Base-by-base conservation (phyloP, 2,113 vertebrate species). In the Melanerpes formicivorus region DNA sequence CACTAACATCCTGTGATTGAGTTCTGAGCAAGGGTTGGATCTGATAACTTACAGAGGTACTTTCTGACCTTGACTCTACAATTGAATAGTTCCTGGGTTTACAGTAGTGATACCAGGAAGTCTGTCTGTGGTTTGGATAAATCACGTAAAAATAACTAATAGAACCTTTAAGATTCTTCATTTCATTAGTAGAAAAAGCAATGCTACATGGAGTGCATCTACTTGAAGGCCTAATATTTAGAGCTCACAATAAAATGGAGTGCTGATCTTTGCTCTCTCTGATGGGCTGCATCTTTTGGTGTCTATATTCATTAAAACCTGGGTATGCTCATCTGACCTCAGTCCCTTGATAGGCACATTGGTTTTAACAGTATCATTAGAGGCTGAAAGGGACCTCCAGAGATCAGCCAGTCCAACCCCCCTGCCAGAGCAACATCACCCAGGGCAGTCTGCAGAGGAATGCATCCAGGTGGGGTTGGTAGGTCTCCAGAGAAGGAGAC, bases 271-370 rank as follows among this genome's bases (percentile, higher is more conserved):
- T 90, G 26, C 32, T 65, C 9, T 84, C 84, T 88, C 70, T 52
- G 2, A 22, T 52, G 9, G 0, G 0, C 32, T 29, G 18, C 58
- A 2, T 59, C 11, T 73, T 90, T 69, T 0, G 0, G 5, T 46
- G 23, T 59, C n/a, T 42, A 5, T 22, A 48, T n/a, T 59, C 34
- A 8, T 48, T n/a, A 54, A 26, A 60, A 65, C 1, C 0, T 11
- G 17, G 5, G 25, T 71, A 54, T 62, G 66, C 70, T 73, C 54
- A 3, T 29, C 54, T 67, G n/a, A 18, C n/a, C 17, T 58, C 46
- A 52, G 21, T 84, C 14, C 71, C 42, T 69, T 34, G 18, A 15
- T 11, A 56, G 42, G 14, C 63, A 71, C 40, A 15, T 29, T 50
- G 4, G 30, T 34, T 44, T 44, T 44, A 14, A 44, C 42, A 44